Evolutionary conservation across 2,113 vertebrate genomes (phyloP).

Genomic region (Acanthochromis polyacanthus): DNA sequence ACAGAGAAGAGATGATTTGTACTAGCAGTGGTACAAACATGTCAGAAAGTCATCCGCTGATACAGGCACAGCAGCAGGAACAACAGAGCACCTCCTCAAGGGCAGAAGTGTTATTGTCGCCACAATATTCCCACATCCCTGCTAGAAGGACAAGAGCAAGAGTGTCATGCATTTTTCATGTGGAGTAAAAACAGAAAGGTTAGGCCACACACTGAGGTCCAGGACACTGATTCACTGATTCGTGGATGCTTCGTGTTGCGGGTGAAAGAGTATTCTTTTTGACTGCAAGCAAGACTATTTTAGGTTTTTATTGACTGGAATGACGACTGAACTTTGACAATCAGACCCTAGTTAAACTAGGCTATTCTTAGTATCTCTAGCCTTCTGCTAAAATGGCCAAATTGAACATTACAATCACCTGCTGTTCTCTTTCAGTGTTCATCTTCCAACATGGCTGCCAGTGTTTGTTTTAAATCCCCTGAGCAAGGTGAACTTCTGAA

Average conservation of each 20-base stretch:
- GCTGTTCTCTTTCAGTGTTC: neutral
- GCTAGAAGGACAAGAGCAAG: conserved; percentile 33
- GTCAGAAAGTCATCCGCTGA: conserved; percentile 42
- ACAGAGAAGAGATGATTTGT: conserved; percentile 25
- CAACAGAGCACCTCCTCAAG: conserved; percentile 35
- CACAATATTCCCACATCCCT: conserved; percentile 20
- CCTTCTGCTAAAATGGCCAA: too few relatives aligned
- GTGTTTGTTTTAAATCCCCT: too few relatives aligned
- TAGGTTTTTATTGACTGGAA: too few relatives aligned
- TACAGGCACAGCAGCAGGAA: conserved; percentile 47
- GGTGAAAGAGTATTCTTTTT: too few relatives aligned
- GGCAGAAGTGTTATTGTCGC: conserved; percentile 43
- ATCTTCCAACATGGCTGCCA: too few relatives aligned
- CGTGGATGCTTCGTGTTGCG: too few relatives aligned
- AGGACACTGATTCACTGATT: conserved; percentile 12
- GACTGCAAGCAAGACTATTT: too few relatives aligned
- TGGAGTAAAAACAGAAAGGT: conserved; percentile 31
- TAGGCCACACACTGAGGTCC: conserved; percentile 33
- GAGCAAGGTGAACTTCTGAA: too few relatives aligned
- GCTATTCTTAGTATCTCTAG: neutral
- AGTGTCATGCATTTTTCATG: conserved; percentile 54
- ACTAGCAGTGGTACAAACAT: conserved; percentile 28
- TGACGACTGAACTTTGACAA: too few relatives aligned
- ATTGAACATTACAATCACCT: too few relatives aligned
- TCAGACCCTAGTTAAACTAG: neutral